Base-by-base conservation (phyloP, 2,113 vertebrate genomes). In the Triplophysa siluroides region DNA sequence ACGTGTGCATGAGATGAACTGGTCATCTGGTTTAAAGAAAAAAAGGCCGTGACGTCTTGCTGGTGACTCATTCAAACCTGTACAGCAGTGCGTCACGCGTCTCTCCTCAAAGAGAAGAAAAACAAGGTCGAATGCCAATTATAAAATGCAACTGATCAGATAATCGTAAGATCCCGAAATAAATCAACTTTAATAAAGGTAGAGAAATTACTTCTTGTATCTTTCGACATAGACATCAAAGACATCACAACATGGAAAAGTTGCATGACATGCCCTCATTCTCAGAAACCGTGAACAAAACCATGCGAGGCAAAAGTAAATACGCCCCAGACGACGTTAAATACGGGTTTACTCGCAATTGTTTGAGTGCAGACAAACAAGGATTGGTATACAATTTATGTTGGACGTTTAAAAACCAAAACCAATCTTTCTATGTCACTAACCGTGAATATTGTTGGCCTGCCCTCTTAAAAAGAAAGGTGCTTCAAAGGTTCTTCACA, bases 1-100 rank as follows among this genome's bases (percentile, higher is more conserved):
- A 73, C 0, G 4, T 29, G 29, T 29, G 29, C 29, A 16, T 38
- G 72, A 45, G 56, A 75, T 62, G 45, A 75, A 75, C 72, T 62
- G 56, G 38, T 61, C 24, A 24, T 1, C 24, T 24, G 52, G 71
- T 73, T 60, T 60, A 10, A 13, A 8, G 11, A 21, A 58, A 54
- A 12, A 74, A 60, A 43, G 41, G 2, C 11, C 72, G 45, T 61
- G 33, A 61, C 45, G 72, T 45, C 21, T 54, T 16, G 52, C 16
- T 18, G 52, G 52, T 19, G 1, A 54, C 16, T 54, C 16, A 18
- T 18, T 18, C 6, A 19, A 19, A 5, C 13, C 13, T 16, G 16
- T 16, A 18, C 50, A 19, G 2, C 52, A 2, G 2, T 10, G 45
- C 45, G 29, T 60, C 72, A 62, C 8, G 23, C 11, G 72, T 62